Conservation (phyloP, 1,140 invertebrate species). For the Aphaenogaster ashmeadi region DNA sequence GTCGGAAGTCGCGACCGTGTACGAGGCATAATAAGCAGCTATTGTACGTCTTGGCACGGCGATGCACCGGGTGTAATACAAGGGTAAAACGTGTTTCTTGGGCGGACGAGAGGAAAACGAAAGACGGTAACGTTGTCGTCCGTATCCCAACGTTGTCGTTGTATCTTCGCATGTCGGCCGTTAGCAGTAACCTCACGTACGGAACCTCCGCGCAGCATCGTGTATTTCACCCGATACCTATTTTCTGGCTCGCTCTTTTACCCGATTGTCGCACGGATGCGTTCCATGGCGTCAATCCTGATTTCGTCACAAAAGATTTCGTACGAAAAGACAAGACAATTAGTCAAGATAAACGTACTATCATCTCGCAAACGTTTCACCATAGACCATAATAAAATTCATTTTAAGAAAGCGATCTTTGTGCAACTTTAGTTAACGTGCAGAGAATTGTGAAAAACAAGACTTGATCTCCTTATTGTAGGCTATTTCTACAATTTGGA, state of each 20-base stretch:
- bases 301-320: constrained; percentile 27
- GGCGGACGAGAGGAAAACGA: constrained; percentile 8
- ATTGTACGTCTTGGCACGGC: constrained; percentile 31
- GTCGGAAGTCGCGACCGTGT: constrained; percentile 62
- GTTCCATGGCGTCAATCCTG: not conserved
- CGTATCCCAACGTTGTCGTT: not conserved
- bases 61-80: constrained; percentile 39
- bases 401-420: constrained; percentile 38
- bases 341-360: constrained; percentile 21
- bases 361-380: constrained; percentile 11
- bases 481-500: constrained; percentile 35
- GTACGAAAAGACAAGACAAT: constrained; percentile 20
- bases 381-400: constrained; percentile 20
- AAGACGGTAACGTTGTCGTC: constrained; percentile 19
- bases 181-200: constrained; percentile 73
- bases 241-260: constrained; percentile 48
- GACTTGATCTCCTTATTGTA: constrained; percentile 35
- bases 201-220: constrained; percentile 48
- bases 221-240: constrained; percentile 56
- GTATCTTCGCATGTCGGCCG: not conserved
- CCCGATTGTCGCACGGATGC: not conserved
- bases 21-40: constrained; percentile 62
- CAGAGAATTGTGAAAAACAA: constrained; percentile 42
- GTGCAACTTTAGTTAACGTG: constrained; percentile 46
- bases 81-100: constrained; percentile 46